Base-by-base conservation (phyloP, 1,140 invertebrate genomes). In the Lasioglossum baleicum region DNA sequence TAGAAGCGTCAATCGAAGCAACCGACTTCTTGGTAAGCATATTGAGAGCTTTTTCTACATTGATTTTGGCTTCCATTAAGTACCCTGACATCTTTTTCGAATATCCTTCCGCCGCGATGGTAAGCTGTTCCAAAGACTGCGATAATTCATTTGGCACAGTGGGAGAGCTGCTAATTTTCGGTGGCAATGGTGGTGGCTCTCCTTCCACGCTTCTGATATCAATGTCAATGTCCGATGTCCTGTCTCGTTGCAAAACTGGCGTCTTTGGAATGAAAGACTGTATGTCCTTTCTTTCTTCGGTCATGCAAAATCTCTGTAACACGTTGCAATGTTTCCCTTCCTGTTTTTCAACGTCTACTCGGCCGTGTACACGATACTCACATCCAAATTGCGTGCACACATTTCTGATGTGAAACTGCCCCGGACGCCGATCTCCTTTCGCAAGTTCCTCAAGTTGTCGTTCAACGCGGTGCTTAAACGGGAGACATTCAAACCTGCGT, bases 341-440 rank as follows among this genome's bases (percentile, higher is more conserved):
- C 6, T 2, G 17, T 6, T 17, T 22, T 22, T 4, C 8, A 22
- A 60, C 8, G 8, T 2, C 22, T 26, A 1, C 26, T 60, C 4
- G 35, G 35, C 35, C 35, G 35, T 35, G 35, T 3, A 56, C 17
- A 6, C n/a, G 17, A 6, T 22, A 58, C 51, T 53, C 51, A 53
- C 17, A 4, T 15, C 7, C 4, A 1, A 58, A 8, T 10, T 15
- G 13, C 0, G 17, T 31, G 53, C 11, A 42, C 26, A 20, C 6
- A 80, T 80, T 67, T 80, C 77, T 42, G 77, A 71, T 67, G 77
- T 80, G 7, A 67, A 6, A 35, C 77, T 80, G 40, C 71, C 63
- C 0, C 8, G 22, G 20, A 80, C 64, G 31, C 15, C 40, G 8
- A 48, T 20, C 13, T 67, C 42, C 31, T 13, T 60, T 4, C 8